Conservation (phyloP, 2,797 vertebrate genomes). For the Notamacropus eugenii region DNA sequence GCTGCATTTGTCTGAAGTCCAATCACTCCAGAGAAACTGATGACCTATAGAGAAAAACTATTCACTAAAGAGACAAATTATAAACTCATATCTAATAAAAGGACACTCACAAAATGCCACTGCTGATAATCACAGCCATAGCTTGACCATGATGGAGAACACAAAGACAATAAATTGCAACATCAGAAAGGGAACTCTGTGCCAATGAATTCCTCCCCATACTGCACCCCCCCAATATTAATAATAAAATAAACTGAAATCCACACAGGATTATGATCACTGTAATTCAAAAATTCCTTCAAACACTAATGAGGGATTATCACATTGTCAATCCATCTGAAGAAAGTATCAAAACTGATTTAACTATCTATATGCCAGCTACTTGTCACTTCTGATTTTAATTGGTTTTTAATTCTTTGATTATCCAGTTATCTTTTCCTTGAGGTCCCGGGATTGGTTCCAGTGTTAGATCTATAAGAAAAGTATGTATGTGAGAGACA, state of each 20-base stretch:
- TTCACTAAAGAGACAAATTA: not conserved
- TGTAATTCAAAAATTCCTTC: not conserved
- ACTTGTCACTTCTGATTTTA: not conserved
- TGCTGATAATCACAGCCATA: not conserved
- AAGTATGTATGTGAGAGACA: not conserved
- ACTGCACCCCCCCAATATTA: not conserved
- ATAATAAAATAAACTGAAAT: not conserved
- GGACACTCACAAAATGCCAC: not conserved
- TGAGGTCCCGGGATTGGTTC: not conserved
- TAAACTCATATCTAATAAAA: constrained; percentile 33
- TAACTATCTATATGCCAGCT: not conserved
- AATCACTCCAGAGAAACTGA: constrained; percentile 92
- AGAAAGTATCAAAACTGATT: constrained; percentile 4
- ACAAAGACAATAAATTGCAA: not conserved
- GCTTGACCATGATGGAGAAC: not conserved
- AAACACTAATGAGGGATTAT: not conserved
- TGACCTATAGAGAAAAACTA: constrained; percentile 85
- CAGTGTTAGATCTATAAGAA: constrained; percentile 46
- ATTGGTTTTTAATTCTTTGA: constrained; percentile 12
- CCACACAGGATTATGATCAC: not conserved
- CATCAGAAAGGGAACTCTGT: not conserved
- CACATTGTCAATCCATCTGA: not conserved
- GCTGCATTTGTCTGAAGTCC: constrained; percentile 95
- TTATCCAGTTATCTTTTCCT: not conserved
- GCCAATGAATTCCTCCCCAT: not conserved